Percentiles rank a stretch among this genome's conserved stretches.
Conservation (phyloP, 2,888 invertebrate species). For the Pollenia labialis region DNA sequence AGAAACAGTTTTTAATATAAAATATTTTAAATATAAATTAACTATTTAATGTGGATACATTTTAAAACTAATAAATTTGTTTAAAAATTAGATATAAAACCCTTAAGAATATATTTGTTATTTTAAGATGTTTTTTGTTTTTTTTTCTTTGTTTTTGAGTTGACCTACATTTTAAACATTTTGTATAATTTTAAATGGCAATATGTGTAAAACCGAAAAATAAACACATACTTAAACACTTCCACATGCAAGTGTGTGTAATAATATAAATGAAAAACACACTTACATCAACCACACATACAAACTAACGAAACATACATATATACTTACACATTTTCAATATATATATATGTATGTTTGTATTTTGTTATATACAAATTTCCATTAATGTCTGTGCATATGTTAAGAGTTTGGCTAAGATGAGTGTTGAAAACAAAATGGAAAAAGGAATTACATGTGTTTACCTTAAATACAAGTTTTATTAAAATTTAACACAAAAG, state of each 20-base stretch:
- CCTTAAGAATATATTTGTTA: slow-evolving; percentile 14
- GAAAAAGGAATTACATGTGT: slow-evolving; percentile 42
- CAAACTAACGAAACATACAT: neutral
- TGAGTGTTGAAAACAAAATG: slow-evolving; percentile 41
- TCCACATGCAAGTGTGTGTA: neutral
- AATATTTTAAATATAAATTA: too few relatives aligned
- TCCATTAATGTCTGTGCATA: neutral
- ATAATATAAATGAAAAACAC: slow-evolving; percentile 43
- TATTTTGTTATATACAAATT: neutral
- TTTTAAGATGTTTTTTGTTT: neutral
- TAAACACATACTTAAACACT: slow-evolving; percentile 8
- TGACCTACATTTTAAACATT: slow-evolving; percentile 53
- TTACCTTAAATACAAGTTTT: slow-evolving; percentile 65
- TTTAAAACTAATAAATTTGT: neutral
- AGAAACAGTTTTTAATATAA: neutral
- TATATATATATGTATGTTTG: neutral
- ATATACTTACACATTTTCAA: neutral
- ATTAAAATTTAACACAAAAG: slow-evolving; percentile 66
- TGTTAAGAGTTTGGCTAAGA: neutral
- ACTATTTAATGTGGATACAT: neutral
- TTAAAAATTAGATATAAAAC: neutral
- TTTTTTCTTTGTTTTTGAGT: neutral
- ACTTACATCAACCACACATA: slow-evolving; percentile 18
- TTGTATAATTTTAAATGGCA: slow-evolving; percentile 32
- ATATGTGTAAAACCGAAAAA: slow-evolving; percentile 37